These are phyloP conservation scores for Drosophila setosimentum DNA, from an alignment of 2,888 invertebrate genomes.

Conservation along the genomic window DNA sequence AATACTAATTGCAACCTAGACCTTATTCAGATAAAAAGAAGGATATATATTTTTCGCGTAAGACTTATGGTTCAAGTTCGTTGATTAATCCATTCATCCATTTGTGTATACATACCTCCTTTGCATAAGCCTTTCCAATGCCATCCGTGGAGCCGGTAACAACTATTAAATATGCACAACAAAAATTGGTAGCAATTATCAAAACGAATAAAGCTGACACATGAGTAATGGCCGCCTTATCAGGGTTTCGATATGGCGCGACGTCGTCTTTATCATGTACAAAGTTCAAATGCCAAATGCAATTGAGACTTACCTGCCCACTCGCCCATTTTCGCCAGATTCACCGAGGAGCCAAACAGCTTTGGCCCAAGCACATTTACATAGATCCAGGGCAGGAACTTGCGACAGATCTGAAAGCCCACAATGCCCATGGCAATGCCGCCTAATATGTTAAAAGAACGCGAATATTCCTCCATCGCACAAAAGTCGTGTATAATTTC, in stretches of 20 bases:
- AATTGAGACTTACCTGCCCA: conserved; percentile 91
- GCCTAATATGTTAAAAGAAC: conserved; percentile 63
- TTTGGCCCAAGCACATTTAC: conserved; percentile 86
- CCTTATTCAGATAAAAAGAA: neutral
- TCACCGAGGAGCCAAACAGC: conserved; percentile 87
- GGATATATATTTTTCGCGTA: neutral
- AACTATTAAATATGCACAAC: conserved; percentile 87
- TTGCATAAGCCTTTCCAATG: conserved; percentile 94
- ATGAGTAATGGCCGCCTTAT: conserved; percentile 35
- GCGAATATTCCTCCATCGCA: conserved; percentile 66
- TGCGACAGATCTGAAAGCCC: conserved; percentile 83
- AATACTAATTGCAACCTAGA: neutral
- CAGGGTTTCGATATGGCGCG: conserved; percentile 9
- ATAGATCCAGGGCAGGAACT: conserved; percentile 84
- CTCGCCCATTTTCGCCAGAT: conserved; percentile 90
- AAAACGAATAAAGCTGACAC: conserved; percentile 11
- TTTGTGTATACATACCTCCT: conserved; percentile 86
- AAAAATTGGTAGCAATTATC: neutral
- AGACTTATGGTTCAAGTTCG: neutral
- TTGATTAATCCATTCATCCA: neutral
- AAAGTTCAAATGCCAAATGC: conserved; percentile 33
- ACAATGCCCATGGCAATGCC: conserved; percentile 79
- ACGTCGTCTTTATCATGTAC: conserved; percentile 30
- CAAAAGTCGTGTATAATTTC: neutral
- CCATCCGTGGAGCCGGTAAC: conserved; percentile 96